Evolutionary conservation across 2,113 vertebrate genomes (phyloP).

Genomic region (Pithys albifrons): DNA sequence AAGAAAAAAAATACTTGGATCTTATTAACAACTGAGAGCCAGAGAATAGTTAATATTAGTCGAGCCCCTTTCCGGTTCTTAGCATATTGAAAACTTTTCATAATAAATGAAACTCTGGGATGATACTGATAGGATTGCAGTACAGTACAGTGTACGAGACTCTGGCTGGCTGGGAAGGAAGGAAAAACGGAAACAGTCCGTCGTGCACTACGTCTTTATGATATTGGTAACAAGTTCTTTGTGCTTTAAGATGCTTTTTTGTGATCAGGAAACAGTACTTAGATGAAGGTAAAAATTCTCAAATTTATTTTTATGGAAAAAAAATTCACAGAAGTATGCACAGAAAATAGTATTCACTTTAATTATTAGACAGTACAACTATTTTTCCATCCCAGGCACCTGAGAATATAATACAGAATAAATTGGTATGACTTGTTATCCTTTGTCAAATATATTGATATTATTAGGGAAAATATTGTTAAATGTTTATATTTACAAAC

Average conservation of each 20-base stretch:
- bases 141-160: rapidly evolving
- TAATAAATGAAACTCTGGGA: neutral
- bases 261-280: neutral
- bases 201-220: neutral
- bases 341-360: neutral
- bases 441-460: neutral
- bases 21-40: neutral
- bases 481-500: neutral
- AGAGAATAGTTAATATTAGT: neutral
- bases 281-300: neutral
- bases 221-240: neutral
- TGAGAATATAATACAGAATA: neutral
- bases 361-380: neutral
- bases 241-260: neutral
- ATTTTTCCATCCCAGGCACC: neutral
- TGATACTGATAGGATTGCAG: neutral
- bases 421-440: neutral
- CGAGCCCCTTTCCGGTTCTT: neutral
- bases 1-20: neutral
- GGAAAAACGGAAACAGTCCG: neutral
- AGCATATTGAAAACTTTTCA: neutral
- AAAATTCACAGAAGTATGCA: neutral
- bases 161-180: neutral
- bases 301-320: neutral
- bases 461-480: neutral